Evolutionary conservation across 2,113 vertebrate genomes (phyloP), one percentile per base, ranked within the genome.

Genomic region (Bambusicola thoracicus): DNA sequence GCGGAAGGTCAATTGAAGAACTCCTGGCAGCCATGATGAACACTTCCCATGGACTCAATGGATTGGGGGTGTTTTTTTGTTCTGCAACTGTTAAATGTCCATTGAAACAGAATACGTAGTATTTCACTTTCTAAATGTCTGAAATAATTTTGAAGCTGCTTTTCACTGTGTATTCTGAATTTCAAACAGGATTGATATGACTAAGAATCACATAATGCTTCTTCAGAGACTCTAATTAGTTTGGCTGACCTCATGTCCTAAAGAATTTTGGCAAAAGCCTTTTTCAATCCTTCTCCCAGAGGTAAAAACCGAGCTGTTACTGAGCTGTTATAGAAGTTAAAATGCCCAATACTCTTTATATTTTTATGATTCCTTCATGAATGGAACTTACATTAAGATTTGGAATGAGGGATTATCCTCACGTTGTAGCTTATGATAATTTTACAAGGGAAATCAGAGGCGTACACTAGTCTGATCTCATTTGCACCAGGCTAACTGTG

Each of bases 161-260:
- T 92, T 85, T 79, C 36, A 74, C n/a, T 27, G 41, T 53, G 40
- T 8, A 36, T 92, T 92, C 89, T 83, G 81, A 56, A 56, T 81
- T 94, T 86, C 56, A 69, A 24, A 82, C 24, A 58, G n/a, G 13
- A 32, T 32, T 74, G 36, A 2, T 83, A 72, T 62, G 36, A 56
- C 36, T 94, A 65, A 89, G 73, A 72, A 78, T 88, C 46, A 58
- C 30, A 48, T 77, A 89, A 79, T 74, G 46, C 29, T 90, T 89
- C 44, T 92, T 74, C 81, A 87, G 79, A 43, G 69, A 56, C 66
- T 88, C 10, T 53, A 78, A 84, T 83, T 78, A 84, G 4, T 40
- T 90, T 5, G 3, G 25, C 61, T 93, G 86, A 89, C 65, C 78
- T 92, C 79, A 90, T 61, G 51, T 87, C 46, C 65, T 72, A 75